A percentile compares a stretch with the other conserved stretches of the same genome.
Conservation (phyloP, 2,888 invertebrate genomes). For the Anaspis maculata region DNA sequence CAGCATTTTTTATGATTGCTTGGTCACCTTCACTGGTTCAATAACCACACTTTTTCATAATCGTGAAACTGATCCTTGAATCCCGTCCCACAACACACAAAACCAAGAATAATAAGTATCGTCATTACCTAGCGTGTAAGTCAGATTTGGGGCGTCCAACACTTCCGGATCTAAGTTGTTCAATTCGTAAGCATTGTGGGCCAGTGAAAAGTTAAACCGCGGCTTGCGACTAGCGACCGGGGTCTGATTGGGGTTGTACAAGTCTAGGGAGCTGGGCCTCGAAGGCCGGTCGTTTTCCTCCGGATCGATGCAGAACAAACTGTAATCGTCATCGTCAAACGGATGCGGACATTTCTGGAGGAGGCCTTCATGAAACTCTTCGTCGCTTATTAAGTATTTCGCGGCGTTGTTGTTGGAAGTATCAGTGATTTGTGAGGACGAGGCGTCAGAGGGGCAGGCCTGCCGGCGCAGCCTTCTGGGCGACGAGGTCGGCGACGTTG, state of each 20-base stretch:
- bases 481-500: slow-evolving; percentile 54
- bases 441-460: slow-evolving; percentile 42
- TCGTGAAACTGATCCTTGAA: no score
- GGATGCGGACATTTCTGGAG: slow-evolving; percentile 36
- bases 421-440: slow-evolving; percentile 26
- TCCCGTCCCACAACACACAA: no score
- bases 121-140: slow-evolving; percentile 42
- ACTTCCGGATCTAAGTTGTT: slow-evolving; percentile 59
- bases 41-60: no score
- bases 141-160: slow-evolving; percentile 51
- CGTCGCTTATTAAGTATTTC: slow-evolving; percentile 33
- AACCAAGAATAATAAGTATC: no score
- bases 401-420: slow-evolving; percentile 14
- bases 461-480: slow-evolving; percentile 42
- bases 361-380: slow-evolving; percentile 42
- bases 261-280: slow-evolving; percentile 55
- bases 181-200: slow-evolving; percentile 57
- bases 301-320: slow-evolving; percentile 36
- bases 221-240: slow-evolving; percentile 57
- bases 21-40: no score
- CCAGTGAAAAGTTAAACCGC: slow-evolving; percentile 60
- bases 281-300: slow-evolving; percentile 40
- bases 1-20: no score
- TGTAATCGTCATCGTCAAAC: slow-evolving; percentile 38
- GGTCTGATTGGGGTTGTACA: slow-evolving; percentile 54